Evolutionary conservation across 2,797 vertebrate genomes (phyloP), one percentile per base, ranked within the genome.

Genomic region (Knipowitschia caucasica): DNA sequence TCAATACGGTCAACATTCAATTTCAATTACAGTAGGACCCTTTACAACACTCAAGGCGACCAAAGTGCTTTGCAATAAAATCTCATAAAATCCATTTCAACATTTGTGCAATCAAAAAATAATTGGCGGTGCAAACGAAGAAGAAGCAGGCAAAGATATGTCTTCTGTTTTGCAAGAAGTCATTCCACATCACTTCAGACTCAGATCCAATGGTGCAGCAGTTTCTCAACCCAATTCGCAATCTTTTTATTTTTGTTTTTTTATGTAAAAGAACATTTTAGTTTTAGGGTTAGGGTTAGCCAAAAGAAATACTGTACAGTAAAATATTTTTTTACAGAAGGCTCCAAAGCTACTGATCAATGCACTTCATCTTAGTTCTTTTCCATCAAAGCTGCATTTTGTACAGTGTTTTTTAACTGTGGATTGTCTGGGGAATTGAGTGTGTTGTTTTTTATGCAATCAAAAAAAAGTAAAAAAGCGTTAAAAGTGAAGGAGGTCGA

Each of bases 311-410:
- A n/a, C n/a, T n/a, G n/a, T n/a, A 63, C 45, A 56, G 36, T 25
- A 62, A 75, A 54, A 24, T 58, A 62, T 64, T 42, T 23, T 64
- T 58, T 57, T 59, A 30, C 59, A 56, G 69, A 74, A 33, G 53
- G 56, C 75, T 67, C 57, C 49, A 64, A 68, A 74, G 76, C 77
- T 69, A 72, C 71, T 76, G 67, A 81, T 79, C 30, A 50, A 57
- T 83, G 82, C 80, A 85, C 81, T 84, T 86, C 79, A 72, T 76
- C 71, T 62, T 35, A 70, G 65, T 73, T 78, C 54, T 68, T 62
- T 61, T 76, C 65, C 69, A 66, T 64, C 55, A 56, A 30, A 59
- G 42, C 52, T 25, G 24, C 35, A 51, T 59, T 65, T 75, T 75
- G 61, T 76, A 58, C n/a, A n/a, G n/a, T n/a, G n/a, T n/a, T n/a